Percentiles rank a stretch among this genome's conserved stretches.
Evolutionary conservation across 2,113 vertebrate species (phyloP).

Genomic region (Lepus europaeus): DNA sequence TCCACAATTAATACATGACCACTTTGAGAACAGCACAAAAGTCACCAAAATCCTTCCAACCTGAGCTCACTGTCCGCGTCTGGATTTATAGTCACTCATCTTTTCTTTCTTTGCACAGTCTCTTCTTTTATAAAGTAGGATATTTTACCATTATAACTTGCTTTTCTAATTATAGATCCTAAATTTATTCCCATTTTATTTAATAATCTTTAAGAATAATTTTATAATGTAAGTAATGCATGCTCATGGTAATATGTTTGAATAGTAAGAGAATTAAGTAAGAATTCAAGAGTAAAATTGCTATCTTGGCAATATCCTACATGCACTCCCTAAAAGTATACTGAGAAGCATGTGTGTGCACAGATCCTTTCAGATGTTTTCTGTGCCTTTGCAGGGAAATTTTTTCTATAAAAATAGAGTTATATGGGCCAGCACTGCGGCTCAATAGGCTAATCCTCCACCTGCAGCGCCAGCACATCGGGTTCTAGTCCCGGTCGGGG

Average conservation of each 20-base stretch:
- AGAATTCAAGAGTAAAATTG: too few species aligned
- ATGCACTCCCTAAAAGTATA: not conserved
- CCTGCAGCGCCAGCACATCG: too few species aligned
- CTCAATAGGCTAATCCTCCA: too few species aligned
- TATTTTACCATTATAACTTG: slow-evolving; percentile 44
- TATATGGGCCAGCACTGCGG: not conserved
- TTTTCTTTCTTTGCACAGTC: not conserved
- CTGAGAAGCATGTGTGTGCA: not conserved
- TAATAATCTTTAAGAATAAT: slow-evolving; percentile 19
- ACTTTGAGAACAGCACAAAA: not conserved
- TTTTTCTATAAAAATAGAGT: not conserved
- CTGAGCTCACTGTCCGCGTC: not conserved
- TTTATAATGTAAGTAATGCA: slow-evolving; percentile 6
- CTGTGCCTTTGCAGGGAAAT: not conserved
- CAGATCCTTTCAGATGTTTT: not conserved
- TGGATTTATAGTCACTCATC: not conserved
- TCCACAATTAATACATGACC: not conserved
- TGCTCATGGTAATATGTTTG: not conserved
- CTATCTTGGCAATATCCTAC: not conserved
- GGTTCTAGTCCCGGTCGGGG: too few species aligned
- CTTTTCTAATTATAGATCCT: not conserved
- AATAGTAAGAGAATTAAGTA: not conserved
- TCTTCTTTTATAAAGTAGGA: slow-evolving; percentile 24
- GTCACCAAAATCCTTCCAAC: not conserved
- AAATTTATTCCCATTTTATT: slow-evolving; percentile 24